phyloP scores from a whole-genome alignment of 2,797 vertebrate species.

The Trematomus bernacchii region DNA sequence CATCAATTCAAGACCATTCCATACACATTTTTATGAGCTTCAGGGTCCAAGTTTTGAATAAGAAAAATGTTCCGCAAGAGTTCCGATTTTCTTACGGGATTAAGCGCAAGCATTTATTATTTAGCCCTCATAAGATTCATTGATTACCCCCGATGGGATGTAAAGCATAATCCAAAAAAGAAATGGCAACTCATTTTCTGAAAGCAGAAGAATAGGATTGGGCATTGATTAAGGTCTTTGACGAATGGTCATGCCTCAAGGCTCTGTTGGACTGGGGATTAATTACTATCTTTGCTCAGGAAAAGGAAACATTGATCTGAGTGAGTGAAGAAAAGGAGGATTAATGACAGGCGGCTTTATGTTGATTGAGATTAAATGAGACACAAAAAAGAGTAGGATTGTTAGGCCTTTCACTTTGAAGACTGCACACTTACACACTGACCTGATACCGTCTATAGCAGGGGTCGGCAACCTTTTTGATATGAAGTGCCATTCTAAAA shows the following conservation, averaged over 20 bases:
- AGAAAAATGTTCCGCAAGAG: constrained; percentile 25
- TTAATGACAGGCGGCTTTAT: constrained; percentile 79
- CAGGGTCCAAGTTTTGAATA: constrained; percentile 33
- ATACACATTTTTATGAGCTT: constrained; percentile 44
- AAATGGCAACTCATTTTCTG: constrained; percentile 61
- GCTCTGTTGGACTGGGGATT: constrained; percentile 77
- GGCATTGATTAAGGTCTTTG: constrained; percentile 73
- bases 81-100: constrained; percentile 34
- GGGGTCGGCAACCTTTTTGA: too few species aligned
- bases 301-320: constrained; percentile 85
- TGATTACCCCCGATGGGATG: constrained; percentile 58
- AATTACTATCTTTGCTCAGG: constrained; percentile 80
- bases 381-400: constrained; percentile 46
- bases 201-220: constrained; percentile 59
- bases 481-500: too few species aligned
- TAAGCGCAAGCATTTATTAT: constrained; percentile 57
- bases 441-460: not conserved
- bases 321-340: constrained; percentile 77
- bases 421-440: constrained; percentile 1
- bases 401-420: constrained; percentile 46
- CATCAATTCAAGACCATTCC: constrained; percentile 45
- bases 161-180: constrained; percentile 59
- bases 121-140: constrained; percentile 62
- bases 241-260: constrained; percentile 75
- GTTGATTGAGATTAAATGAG: constrained; percentile 78